Evolutionary conservation across 1,140 invertebrate genomes (phyloP).

Genomic region (Megalopta genalis): DNA sequence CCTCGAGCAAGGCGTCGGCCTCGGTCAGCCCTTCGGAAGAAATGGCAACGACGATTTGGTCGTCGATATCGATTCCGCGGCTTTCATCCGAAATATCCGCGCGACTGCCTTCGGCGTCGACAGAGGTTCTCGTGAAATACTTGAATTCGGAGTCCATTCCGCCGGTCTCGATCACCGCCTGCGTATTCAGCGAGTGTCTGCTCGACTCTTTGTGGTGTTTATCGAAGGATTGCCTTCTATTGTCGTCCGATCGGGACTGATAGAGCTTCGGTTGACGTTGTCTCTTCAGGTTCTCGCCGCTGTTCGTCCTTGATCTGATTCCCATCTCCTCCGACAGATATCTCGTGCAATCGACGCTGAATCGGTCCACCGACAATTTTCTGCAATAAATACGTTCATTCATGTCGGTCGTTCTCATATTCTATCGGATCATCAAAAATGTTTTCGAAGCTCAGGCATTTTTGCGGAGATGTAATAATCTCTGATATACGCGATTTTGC

Average conservation of each 20-base stretch:
- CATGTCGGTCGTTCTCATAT: too few species aligned
- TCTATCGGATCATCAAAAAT: too few species aligned
- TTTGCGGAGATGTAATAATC: too few species aligned
- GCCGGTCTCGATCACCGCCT: slow-evolving; percentile 63
- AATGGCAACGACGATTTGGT: slow-evolving; percentile 34
- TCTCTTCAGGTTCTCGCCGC: slow-evolving; percentile 70
- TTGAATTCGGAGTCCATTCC: slow-evolving; percentile 71
- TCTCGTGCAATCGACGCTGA: slow-evolving; percentile 70
- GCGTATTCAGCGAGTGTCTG: slow-evolving; percentile 73
- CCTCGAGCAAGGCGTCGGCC: slow-evolving; percentile 71
- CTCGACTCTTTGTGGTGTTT: slow-evolving; percentile 72
- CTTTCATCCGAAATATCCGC: slow-evolving; percentile 69
- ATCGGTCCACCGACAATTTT: slow-evolving; percentile 72
- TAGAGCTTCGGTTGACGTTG: slow-evolving; percentile 72
- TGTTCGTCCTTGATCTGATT: slow-evolving; percentile 69
- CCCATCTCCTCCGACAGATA: slow-evolving; percentile 70
- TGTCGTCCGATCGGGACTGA: slow-evolving; percentile 77
- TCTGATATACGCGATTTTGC: too few species aligned
- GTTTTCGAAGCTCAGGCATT: too few species aligned
- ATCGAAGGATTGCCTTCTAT: slow-evolving; percentile 74
- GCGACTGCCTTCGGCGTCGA: slow-evolving; percentile 71
- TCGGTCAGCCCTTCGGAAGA: slow-evolving; percentile 65
- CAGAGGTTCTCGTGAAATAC: slow-evolving; percentile 70
- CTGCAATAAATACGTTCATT: slow-evolving; percentile 31
- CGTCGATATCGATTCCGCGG: slow-evolving; percentile 69